phyloP scores from a whole-genome alignment of 2,888 invertebrate species.

The Eurytoma adleriae region DNA sequence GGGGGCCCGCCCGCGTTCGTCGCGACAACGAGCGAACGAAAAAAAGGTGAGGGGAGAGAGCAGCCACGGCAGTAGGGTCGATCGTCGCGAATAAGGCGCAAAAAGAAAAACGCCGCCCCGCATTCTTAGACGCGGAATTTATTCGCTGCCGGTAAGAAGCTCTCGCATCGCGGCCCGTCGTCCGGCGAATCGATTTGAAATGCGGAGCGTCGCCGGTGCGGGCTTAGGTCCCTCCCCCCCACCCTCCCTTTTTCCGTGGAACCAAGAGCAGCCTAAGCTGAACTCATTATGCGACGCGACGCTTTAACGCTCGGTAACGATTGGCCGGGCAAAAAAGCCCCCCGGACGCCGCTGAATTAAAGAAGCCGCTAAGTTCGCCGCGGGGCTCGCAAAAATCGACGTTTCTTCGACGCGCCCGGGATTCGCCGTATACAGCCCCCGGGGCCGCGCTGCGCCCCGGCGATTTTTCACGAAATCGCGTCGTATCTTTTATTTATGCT shows the following conservation, averaged over 20 bases:
- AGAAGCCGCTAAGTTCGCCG: conserved; percentile 16
- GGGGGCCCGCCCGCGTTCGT: not conserved
- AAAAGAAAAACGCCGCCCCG: conserved; percentile 7
- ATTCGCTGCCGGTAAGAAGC: conserved; percentile 36
- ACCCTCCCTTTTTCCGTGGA: conserved; percentile 42
- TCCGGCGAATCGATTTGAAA: conserved; percentile 53
- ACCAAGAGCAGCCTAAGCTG: conserved; percentile 43
- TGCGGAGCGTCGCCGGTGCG: conserved; percentile 31
- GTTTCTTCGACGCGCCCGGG: not conserved
- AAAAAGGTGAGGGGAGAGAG: not conserved
- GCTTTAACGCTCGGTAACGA: conserved; percentile 33
- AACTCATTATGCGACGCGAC: conserved; percentile 50
- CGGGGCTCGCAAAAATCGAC: not conserved
- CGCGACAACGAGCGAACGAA: not conserved
- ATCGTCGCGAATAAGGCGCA: no score
- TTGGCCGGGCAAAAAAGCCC: conserved; percentile 2
- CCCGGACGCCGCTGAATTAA: conserved; percentile 5
- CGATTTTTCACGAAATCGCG: no score
- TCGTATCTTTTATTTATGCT: no score
- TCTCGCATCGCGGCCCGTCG: not conserved
- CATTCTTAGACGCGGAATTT: conserved; percentile 37
- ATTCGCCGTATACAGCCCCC: not conserved
- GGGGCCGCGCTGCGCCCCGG: not conserved
- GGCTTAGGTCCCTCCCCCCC: no score
- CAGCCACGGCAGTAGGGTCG: not conserved